These are phyloP conservation scores for Melitaea athalia DNA, from an alignment of 2,888 invertebrate species.

Conservation along the genomic window DNA sequence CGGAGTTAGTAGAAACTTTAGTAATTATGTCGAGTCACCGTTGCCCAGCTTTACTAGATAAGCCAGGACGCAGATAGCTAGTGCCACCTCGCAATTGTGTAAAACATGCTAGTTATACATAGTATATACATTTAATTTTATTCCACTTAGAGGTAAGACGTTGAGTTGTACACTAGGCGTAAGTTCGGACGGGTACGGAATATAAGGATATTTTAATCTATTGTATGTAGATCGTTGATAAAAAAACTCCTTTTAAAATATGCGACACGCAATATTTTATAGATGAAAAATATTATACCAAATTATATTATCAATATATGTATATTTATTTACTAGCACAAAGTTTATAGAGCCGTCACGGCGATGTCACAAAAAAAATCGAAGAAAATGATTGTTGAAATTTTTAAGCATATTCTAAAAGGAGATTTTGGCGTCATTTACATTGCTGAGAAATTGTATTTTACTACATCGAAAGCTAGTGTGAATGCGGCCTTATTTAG, in stretches of 20 bases:
- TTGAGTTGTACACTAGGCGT: slow-evolving; percentile 62
- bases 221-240: slow-evolving; percentile 47
- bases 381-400: slow-evolving; percentile 39
- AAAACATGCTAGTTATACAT: slow-evolving; percentile 60
- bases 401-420: slow-evolving; percentile 63
- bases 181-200: slow-evolving; percentile 68
- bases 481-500: slow-evolving; percentile 73
- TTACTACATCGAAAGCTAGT: slow-evolving; percentile 72
- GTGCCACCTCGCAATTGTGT: slow-evolving; percentile 75
- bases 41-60: slow-evolving; percentile 44
- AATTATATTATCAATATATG: slow-evolving; percentile 29
- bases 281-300: slow-evolving; percentile 40
- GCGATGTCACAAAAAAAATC: slow-evolving; percentile 62
- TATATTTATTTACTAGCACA: slow-evolving; percentile 42
- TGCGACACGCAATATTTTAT: slow-evolving; percentile 44
- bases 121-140: slow-evolving; percentile 53
- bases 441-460: slow-evolving; percentile 68
- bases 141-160: slow-evolving; percentile 75
- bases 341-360: slow-evolving; percentile 32
- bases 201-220: slow-evolving; percentile 48
- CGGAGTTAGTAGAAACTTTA: neutral
- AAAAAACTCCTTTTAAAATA: slow-evolving; percentile 67
- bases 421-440: slow-evolving; percentile 68
- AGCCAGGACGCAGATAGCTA: slow-evolving; percentile 64
- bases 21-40: slow-evolving; percentile 22